These are phyloP conservation scores for Glaucomys volans DNA, from an alignment of 2,113 vertebrate species.

Conservation along the genomic window DNA sequence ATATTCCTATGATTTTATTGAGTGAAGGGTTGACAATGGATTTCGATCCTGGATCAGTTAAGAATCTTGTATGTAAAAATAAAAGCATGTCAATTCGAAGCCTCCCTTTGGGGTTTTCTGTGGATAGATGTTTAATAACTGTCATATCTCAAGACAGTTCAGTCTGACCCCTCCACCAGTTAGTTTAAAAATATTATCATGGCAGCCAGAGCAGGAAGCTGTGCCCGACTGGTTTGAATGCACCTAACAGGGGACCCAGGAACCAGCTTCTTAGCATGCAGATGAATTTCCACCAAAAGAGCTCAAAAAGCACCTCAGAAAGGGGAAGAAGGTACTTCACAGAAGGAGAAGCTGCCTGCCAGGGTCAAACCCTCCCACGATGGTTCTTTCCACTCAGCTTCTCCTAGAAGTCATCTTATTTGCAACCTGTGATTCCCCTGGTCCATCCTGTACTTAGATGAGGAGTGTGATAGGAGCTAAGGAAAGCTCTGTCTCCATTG, in stretches of 20 bases:
- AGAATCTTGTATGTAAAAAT: not conserved
- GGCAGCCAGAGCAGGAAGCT: not conserved
- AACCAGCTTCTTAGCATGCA: not conserved
- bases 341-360: not conserved
- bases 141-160: not conserved
- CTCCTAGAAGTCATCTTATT: not conserved
- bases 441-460: no score
- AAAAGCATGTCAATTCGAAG: slow-evolving; percentile 19
- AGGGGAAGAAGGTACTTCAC: not conserved
- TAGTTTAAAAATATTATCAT: not conserved
- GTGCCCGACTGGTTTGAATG: not conserved
- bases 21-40: not conserved
- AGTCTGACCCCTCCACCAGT: not conserved
- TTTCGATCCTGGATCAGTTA: not conserved
- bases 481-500: not conserved
- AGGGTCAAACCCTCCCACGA: not conserved
- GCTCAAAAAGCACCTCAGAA: not conserved
- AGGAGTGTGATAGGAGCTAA: not conserved
- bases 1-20: not conserved
- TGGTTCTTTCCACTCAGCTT: not conserved
- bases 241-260: not conserved
- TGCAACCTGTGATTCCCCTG: not conserved
- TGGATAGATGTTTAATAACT: slow-evolving; percentile 33
- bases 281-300: not conserved
- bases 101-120: not conserved